Evolutionary conservation across 2,113 vertebrate species (phyloP), one percentile per base, ranked within the genome.

Genomic region (Amphiprion ocellaris): DNA sequence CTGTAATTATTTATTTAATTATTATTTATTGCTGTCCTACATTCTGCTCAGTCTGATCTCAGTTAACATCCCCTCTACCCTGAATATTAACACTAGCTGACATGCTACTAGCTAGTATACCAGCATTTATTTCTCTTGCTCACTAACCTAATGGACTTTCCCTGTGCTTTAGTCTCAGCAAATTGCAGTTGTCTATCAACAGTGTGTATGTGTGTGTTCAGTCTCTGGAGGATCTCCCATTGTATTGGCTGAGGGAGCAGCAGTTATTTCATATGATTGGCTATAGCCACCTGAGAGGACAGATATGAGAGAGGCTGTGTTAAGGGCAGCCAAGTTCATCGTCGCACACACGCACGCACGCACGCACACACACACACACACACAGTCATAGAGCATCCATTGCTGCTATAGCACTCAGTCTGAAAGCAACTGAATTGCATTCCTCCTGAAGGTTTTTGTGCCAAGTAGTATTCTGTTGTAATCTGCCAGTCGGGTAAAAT

Each of bases 351-450:
- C 39, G 2, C 39, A 41, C 4, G 9, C 39, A 41, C 39, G 6
- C 39, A 41, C 39, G 53, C 10, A 0, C 15, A 0, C 46, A 26
- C 60, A 46, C n/a, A 21, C 49, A 14, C 11, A 1, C 54, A 7
- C 47, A 0, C 4, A 46, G n/a, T 47, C 2, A 28, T 28, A 46
- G 2, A 30, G 71, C 81, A 88, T 84, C 80, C 84, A 73, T 79
- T 77, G 52, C 73, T 79, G 72, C 74, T 66, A 16, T 37, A 65
- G 76, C 77, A 66, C 52, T 82, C 71, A 47, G 64, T 59, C 69
- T 82, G 68, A 89, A 77, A 82, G 84, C 64, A 84, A 85, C 62
- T 79, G 37, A 79, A 81, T 46, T 71, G 79, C 79, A 86, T 82
- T 86, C 70, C 75, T 87, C 70, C 55, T 30, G 56, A 59, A 74